These are phyloP conservation scores for Leptura quadrifasciata DNA, from an alignment of 2,888 invertebrate genomes.

Conservation along the genomic window DNA sequence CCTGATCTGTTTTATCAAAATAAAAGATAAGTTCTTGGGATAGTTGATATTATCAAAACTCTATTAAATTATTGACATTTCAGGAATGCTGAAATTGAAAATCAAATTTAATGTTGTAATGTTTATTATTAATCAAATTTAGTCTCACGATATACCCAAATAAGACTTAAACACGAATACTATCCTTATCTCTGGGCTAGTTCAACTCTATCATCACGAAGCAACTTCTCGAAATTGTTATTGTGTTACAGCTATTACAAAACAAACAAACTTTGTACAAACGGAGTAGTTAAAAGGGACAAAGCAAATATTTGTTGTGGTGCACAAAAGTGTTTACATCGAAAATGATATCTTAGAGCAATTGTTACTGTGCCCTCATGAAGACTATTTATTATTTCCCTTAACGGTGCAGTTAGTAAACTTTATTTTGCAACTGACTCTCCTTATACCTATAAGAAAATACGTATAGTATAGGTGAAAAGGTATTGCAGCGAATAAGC, in stretches of 20 bases:
- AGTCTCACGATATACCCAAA: not conserved
- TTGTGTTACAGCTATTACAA: slow-evolving; percentile 23
- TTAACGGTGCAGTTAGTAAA: not conserved
- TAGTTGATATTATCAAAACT: too few relatives aligned
- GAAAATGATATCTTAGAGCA: slow-evolving; percentile 42
- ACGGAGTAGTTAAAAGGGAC: slow-evolving; percentile 37
- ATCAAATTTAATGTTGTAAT: too few relatives aligned
- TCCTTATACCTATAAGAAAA: too few relatives aligned
- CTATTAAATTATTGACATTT: too few relatives aligned
- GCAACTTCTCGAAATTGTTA: slow-evolving; percentile 26
- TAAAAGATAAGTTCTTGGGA: too few relatives aligned
- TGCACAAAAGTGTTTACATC: slow-evolving; percentile 26
- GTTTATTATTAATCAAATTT: too few relatives aligned
- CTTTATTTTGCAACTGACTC: not conserved
- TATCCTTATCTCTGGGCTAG: not conserved
- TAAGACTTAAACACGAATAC: not conserved
- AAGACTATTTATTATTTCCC: slow-evolving; percentile 16
- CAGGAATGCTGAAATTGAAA: too few relatives aligned
- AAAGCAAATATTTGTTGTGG: slow-evolving; percentile 41
- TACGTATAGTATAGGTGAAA: too few relatives aligned
- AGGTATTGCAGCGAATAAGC: too few relatives aligned
- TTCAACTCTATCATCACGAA: not conserved
- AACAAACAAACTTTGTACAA: slow-evolving; percentile 36
- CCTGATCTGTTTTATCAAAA: too few relatives aligned
- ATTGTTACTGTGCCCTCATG: slow-evolving; percentile 17